phyloP scores from a whole-genome alignment of 2,113 vertebrate genomes.

The Leptodactylus fuscus region DNA sequence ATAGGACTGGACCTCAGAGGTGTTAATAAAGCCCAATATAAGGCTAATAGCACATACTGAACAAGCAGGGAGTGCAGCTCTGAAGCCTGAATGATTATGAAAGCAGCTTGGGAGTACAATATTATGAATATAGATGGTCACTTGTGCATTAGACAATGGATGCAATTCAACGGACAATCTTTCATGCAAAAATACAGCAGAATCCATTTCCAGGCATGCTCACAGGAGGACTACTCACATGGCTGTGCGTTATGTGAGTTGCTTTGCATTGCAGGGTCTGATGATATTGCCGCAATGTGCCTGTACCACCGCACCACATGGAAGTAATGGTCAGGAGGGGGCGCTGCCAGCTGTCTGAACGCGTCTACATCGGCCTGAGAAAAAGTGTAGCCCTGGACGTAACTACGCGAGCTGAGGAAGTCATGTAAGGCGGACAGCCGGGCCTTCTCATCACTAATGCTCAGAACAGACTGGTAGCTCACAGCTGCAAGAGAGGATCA shows the following conservation, averaged over 20 bases:
- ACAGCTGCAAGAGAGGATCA: conserved; percentile 87
- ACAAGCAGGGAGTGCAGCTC: conserved; percentile 1
- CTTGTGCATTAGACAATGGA: background rate
- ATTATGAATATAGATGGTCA: background rate
- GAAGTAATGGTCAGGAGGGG: conserved; percentile 84
- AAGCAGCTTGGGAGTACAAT: background rate
- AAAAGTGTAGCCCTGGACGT: conserved; percentile 88
- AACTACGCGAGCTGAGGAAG: conserved; percentile 92
- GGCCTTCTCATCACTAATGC: conserved; percentile 84
- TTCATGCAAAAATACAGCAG: background rate
- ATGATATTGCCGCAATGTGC: conserved; percentile 88
- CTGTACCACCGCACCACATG: conserved; percentile 95
- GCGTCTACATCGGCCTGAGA: conserved; percentile 86
- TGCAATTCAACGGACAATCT: background rate
- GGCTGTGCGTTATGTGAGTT: conserved; percentile 77
- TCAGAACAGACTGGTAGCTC: conserved; percentile 86
- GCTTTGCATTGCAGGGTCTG: conserved; percentile 70
- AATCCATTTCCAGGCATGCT: background rate
- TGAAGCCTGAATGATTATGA: background rate
- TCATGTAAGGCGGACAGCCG: conserved; percentile 85
- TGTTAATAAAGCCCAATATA: too few species aligned
- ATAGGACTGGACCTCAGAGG: too few species aligned
- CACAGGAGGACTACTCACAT: conserved; percentile 85
- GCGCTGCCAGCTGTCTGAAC: conserved; percentile 82
- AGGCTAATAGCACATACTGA: too few species aligned